Conservation (phyloP, 2,888 invertebrate species). For the Lepas anatifera region DNA sequence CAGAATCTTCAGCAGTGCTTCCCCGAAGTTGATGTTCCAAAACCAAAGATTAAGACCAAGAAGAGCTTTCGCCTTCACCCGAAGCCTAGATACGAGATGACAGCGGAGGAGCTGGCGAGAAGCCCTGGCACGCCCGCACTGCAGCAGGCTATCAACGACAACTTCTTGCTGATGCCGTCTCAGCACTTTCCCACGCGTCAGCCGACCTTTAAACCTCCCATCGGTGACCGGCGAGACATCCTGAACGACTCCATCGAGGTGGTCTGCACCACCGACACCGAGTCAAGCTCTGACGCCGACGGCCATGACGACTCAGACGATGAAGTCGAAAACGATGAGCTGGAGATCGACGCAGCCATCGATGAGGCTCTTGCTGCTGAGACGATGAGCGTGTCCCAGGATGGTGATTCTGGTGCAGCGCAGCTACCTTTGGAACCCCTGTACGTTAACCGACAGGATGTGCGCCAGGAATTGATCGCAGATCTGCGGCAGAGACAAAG, state of each 20-base stretch:
- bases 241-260: constrained; percentile 1
- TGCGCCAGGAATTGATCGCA: not conserved
- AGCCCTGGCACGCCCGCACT: not conserved
- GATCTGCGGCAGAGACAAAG: not conserved
- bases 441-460: not conserved
- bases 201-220: not conserved
- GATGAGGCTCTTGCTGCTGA: not conserved
- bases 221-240: not conserved
- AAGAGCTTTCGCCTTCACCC: not conserved
- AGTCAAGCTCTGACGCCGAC: not conserved
- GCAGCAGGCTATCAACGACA: constrained; percentile 5
- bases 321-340: not conserved
- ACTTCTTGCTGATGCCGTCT: not conserved
- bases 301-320: not conserved
- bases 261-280: not conserved
- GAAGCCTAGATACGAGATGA: not conserved
- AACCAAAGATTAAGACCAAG: not conserved
- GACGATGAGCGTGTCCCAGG: not conserved
- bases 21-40: not conserved
- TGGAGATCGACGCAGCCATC: not conserved
- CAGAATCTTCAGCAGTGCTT: not conserved
- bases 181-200: not conserved
- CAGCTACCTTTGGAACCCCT: not conserved
- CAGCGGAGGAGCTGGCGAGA: not conserved
- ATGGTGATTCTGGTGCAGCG: not conserved